Evolutionary conservation across 2,888 invertebrate species (phyloP).

Genomic region (Rutpela maculata): DNA sequence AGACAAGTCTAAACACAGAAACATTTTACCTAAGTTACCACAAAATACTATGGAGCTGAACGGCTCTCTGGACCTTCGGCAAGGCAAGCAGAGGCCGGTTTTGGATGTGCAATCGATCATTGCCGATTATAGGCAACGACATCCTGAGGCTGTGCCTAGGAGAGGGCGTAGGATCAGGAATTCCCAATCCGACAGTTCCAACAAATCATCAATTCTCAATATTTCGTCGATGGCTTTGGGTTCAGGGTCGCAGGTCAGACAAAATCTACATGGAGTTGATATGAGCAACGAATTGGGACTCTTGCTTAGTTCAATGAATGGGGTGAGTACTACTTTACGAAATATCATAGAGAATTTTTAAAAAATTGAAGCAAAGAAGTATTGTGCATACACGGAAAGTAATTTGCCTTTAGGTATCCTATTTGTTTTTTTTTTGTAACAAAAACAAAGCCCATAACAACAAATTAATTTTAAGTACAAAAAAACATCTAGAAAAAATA

Average conservation of each 20-base stretch:
- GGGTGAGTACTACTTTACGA: constrained; percentile 62
- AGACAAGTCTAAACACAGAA: constrained; percentile 59
- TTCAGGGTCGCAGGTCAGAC: constrained; percentile 73
- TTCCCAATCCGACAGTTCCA: constrained; percentile 61
- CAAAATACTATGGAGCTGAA: constrained; percentile 74
- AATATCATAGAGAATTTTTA: background rate
- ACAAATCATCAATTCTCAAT: constrained; percentile 62
- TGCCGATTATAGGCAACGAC: constrained; percentile 86
- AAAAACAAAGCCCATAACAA: too few species aligned
- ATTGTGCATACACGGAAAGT: too few species aligned
- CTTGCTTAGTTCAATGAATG: constrained; percentile 68
- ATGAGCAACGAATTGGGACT: constrained; percentile 68
- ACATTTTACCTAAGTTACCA: constrained; percentile 73
- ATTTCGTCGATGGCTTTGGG: constrained; percentile 73
- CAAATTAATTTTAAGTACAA: too few species aligned
- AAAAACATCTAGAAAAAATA: too few species aligned
- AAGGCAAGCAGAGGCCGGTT: constrained; percentile 83
- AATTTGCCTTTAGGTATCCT: too few species aligned
- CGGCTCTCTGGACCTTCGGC: constrained; percentile 77
- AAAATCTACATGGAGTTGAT: constrained; percentile 64
- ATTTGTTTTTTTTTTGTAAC: too few species aligned
- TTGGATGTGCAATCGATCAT: constrained; percentile 89
- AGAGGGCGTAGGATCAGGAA: constrained; percentile 81
- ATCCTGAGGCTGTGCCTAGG: constrained; percentile 84
- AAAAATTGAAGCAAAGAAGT: too few species aligned